These are phyloP conservation scores for Rostratula benghalensis DNA, from an alignment of 2,113 vertebrate species.

Conservation along the genomic window DNA sequence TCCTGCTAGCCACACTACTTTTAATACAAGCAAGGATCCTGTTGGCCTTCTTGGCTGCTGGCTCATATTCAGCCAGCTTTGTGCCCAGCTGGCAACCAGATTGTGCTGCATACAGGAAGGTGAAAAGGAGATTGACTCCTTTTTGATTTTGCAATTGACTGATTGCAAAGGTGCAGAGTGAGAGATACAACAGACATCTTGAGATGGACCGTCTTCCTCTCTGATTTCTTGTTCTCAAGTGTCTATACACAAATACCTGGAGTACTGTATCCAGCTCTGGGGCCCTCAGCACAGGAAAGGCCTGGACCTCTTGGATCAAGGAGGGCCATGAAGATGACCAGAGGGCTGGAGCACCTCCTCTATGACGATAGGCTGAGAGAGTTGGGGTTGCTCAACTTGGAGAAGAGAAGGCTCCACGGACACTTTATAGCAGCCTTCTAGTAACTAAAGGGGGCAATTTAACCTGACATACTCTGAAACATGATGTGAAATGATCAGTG, in stretches of 20 bases:
- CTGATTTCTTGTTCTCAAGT: neutral
- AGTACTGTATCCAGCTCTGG: neutral
- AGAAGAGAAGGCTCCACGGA: neutral
- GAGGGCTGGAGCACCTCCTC: neutral
- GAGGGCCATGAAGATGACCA: neutral
- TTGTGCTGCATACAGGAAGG: neutral
- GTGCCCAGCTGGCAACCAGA: neutral
- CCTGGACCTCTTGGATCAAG: no score
- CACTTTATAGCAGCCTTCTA: neutral
- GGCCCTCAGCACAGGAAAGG: neutral
- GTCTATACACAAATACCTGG: neutral
- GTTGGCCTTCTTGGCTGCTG: neutral
- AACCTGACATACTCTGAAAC: neutral
- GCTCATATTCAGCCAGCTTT: no score
- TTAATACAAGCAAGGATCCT: neutral
- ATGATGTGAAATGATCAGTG: neutral
- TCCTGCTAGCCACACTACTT: neutral
- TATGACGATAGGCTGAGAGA: neutral
- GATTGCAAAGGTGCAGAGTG: neutral
- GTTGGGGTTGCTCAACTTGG: neutral
- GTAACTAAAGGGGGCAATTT: neutral
- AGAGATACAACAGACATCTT: neutral
- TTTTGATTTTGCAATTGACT: neutral
- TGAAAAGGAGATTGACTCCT: neutral
- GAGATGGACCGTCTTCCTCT: neutral